Conservation (phyloP, 1,140 invertebrate species). For the Anastrepha obliqua region DNA sequence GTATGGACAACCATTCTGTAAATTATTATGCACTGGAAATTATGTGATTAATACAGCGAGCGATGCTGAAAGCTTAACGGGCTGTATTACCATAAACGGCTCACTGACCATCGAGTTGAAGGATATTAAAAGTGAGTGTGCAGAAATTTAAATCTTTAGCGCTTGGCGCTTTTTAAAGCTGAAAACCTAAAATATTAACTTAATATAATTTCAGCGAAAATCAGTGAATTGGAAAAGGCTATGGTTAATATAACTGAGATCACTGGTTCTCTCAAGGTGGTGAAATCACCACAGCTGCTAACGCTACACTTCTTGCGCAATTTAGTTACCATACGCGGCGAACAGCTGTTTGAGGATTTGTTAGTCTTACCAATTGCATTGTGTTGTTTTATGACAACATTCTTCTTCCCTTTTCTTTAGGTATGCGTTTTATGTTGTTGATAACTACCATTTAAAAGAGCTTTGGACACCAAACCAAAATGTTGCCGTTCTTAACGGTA, state of each 20-base stretch:
- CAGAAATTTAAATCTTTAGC: neutral
- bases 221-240: conserved; percentile 79
- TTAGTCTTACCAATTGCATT: conserved; percentile 51
- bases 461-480: conserved; percentile 86
- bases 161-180: no score
- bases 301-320: conserved; percentile 85
- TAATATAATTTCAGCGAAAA: conserved; percentile 61
- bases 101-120: conserved; percentile 66
- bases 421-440: conserved; percentile 84
- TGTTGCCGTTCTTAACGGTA: conserved; percentile 78
- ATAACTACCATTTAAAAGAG: conserved; percentile 94
- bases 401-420: conserved; percentile 60
- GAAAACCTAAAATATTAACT: neutral
- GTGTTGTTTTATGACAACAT: neutral
- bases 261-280: conserved; percentile 85
- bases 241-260: conserved; percentile 86
- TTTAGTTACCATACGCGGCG: conserved; percentile 65
- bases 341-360: conserved; percentile 66
- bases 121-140: conserved; percentile 64
- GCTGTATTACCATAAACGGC: conserved; percentile 67
- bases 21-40: conserved; percentile 62
- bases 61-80: conserved; percentile 61
- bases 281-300: conserved; percentile 84
- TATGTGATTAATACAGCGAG: conserved; percentile 60
- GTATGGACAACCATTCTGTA: conserved; percentile 59